A percentile compares a stretch with the other conserved stretches of the same genome.
phyloP scores from a whole-genome alignment of 2,888 invertebrate species.

The Pandemis corylana region DNA sequence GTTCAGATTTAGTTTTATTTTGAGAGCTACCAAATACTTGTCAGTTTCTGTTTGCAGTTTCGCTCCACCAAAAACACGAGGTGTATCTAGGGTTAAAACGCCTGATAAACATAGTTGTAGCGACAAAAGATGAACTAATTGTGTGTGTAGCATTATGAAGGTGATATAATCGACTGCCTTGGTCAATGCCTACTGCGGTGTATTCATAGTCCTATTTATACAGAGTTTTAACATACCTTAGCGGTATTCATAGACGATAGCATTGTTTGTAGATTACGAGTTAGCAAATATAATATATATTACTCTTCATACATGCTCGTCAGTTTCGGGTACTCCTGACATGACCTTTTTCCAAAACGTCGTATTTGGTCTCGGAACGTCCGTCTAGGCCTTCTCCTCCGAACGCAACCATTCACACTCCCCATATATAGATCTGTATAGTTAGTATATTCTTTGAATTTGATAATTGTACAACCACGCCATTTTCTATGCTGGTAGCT shows the following conservation, averaged over 20 bases:
- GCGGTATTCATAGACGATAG: background rate
- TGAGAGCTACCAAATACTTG: slow-evolving; percentile 15
- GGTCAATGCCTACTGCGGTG: background rate
- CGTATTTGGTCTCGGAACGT: too few relatives aligned
- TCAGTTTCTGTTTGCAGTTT: background rate
- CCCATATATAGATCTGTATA: too few relatives aligned
- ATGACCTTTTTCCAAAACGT: too few relatives aligned
- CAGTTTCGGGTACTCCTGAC: too few relatives aligned
- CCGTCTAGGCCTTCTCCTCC: too few relatives aligned
- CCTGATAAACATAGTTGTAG: background rate
- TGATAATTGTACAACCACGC: too few relatives aligned
- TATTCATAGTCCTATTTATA: slow-evolving; percentile 27
- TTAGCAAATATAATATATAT: background rate
- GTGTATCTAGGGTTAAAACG: background rate
- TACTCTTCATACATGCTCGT: background rate
- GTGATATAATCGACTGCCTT: background rate
- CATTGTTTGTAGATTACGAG: background rate
- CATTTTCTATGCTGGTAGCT: too few relatives aligned
- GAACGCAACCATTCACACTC: too few relatives aligned
- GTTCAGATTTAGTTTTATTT: background rate
- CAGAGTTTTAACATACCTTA: background rate
- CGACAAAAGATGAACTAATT: background rate
- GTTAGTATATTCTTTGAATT: too few relatives aligned
- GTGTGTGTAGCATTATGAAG: slow-evolving; percentile 19
- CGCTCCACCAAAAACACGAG: slow-evolving; percentile 26